Base-by-base conservation (phyloP, 2,888 invertebrate genomes). In the Cantharis rustica region DNA sequence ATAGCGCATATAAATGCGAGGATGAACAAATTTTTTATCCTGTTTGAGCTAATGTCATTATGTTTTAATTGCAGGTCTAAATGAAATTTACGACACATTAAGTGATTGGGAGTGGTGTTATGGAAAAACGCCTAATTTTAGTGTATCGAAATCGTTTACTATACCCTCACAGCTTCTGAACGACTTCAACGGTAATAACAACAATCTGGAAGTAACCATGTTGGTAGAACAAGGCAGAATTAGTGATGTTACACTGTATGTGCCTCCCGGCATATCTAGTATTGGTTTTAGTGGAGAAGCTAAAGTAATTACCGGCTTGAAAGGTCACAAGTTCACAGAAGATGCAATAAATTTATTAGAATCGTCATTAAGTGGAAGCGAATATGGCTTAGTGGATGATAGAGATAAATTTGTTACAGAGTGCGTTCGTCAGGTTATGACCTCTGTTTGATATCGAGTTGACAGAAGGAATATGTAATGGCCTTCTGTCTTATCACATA, bases 91-190 rank as follows among this genome's bases (percentile, higher is more conserved):
- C 75, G 90, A 91, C 61, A 92, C 93, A 78, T 92, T 96, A 71
- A 88, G 90, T 80, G 93, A 93, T 23, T 97, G 97, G 96, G 93
- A 96, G 76, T 98, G 97, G 97, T 92, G 93, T 79, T 95, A 91
- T 86, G 98, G 97, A 1, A 94, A 92, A 86, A 96, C 97, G 0
- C 98, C 98, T 0, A 92, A 93, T 80, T 98, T 98, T 87, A 91
- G 91, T 0, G 93, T 96, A 16, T 91, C 91, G 76, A 91, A 93
- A 47, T 88, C 91, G 0, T 91, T 94, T 85, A 90, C 91, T 5
- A 90, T 93, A 3, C 92, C 93, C 0, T 85, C 87, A 0, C 89
- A 89, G 77, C 85, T 91, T n/a, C 86, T 90, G 13, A 88, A 88
- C 0, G 75, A 73, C 64, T 77, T 79, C n/a, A 81, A 89, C 85